Conservation (phyloP, 1,140 invertebrate species). For the Polyergus mexicanus region DNA sequence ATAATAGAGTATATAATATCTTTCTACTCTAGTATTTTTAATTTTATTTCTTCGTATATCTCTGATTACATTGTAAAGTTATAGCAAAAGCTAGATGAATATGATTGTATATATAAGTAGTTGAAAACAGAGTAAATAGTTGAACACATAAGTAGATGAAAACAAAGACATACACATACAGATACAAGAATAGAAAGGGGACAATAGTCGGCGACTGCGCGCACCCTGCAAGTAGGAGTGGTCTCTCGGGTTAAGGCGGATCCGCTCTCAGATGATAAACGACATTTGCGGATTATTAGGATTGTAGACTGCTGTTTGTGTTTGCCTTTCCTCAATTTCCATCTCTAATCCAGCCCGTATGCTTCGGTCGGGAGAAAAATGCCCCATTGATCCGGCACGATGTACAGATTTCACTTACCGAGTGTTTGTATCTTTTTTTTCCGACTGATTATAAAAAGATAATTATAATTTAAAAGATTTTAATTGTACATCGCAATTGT, state of each 20-base stretch:
- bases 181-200: background rate
- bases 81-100: background rate
- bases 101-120: slow-evolving; percentile 1
- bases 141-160: too few species aligned
- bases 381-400: background rate
- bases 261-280: slow-evolving; percentile 80
- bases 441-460: too few species aligned
- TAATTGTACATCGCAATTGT: background rate
- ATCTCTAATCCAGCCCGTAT: slow-evolving; percentile 81
- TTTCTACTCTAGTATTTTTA: background rate
- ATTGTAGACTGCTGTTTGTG: slow-evolving; percentile 68
- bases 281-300: slow-evolving; percentile 83
- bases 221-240: slow-evolving; percentile 68
- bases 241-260: slow-evolving; percentile 46
- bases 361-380: slow-evolving; percentile 54
- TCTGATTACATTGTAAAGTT: background rate
- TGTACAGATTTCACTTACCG: slow-evolving; percentile 25
- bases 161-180: background rate
- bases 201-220: slow-evolving; percentile 38
- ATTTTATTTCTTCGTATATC: background rate
- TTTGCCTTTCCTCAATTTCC: slow-evolving; percentile 78
- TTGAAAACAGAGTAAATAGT: too few species aligned
- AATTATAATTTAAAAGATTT: background rate
- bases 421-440: background rate
- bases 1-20: background rate